phyloP scores from a whole-genome alignment of 2,888 invertebrate species.

The Aspidiotus rigidus region DNA sequence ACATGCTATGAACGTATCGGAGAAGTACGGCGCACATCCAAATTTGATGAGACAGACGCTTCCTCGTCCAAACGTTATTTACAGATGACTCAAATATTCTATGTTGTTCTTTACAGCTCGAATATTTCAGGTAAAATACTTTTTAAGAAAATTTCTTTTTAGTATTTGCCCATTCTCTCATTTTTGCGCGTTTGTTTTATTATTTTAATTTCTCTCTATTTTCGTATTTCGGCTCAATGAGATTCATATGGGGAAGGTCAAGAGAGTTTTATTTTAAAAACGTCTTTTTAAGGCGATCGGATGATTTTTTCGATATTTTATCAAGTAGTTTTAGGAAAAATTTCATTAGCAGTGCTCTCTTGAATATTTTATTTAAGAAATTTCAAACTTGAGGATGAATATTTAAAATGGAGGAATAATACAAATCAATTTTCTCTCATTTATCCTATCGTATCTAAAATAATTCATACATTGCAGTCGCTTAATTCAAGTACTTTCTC shows the following conservation, averaged over 20 bases:
- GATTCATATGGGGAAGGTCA: no score
- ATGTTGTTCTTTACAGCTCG: conserved; percentile 28
- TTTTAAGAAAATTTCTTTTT: neutral
- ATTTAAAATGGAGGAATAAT: no score
- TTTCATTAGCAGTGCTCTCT: no score
- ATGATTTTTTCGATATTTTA: neutral
- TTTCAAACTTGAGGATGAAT: no score
- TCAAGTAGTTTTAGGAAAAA: no score
- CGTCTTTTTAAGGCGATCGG: neutral
- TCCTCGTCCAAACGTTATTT: conserved; percentile 12
- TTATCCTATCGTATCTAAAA: no score
- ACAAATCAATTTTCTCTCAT: no score
- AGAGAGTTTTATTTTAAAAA: neutral
- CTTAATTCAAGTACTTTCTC: no score
- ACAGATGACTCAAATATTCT: conserved; percentile 17
- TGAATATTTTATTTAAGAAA: no score
- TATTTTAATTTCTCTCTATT: neutral
- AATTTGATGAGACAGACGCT: neutral
- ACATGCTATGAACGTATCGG: conserved; percentile 15
- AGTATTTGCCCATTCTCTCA: no score
- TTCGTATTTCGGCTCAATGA: no score
- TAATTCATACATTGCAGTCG: no score
- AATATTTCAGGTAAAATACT: conserved; percentile 27
- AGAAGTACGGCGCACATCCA: conserved; percentile 6
- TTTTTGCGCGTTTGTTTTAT: neutral